A percentile compares a stretch with the other conserved stretches of the same genome.
phyloP scores from a whole-genome alignment of 2,113 vertebrate genomes.

The Sminthopsis crassicaudata region DNA sequence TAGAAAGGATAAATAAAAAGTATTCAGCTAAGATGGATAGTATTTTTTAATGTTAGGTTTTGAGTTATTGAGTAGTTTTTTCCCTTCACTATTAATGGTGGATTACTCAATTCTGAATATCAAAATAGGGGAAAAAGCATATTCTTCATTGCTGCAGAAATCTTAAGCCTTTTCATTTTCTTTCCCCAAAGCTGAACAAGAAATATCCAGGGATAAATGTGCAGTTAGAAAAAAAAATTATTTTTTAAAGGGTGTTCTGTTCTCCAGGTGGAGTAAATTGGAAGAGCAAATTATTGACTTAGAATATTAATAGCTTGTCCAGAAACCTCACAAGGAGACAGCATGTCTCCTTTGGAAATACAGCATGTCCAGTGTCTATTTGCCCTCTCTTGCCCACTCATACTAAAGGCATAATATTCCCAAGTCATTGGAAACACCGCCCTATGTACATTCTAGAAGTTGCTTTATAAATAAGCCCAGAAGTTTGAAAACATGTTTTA shows the following conservation, averaged over 20 bases:
- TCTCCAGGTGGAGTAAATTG: conserved; percentile 58
- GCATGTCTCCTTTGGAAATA: conserved; percentile 52
- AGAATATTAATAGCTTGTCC: conserved; percentile 55
- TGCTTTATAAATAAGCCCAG: conserved; percentile 67
- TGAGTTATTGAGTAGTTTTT: conserved; percentile 35
- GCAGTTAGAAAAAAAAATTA: conserved; percentile 36
- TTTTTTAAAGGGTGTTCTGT: conserved; percentile 64
- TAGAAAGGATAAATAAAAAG: conserved; percentile 16
- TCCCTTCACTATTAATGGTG: conserved; percentile 32
- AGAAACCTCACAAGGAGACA: conserved; percentile 67
- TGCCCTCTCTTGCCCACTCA: conserved; percentile 21
- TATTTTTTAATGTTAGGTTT: conserved; percentile 30
- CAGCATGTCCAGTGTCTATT: conserved; percentile 55
- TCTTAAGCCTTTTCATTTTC: conserved; percentile 54
- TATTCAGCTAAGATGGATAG: conserved; percentile 21
- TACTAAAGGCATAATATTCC: not conserved
- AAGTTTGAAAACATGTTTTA: conserved; percentile 44
- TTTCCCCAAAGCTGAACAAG: conserved; percentile 47
- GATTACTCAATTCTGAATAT: conserved; percentile 50
- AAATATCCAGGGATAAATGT: conserved; percentile 57
- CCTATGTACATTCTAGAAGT: conserved; percentile 63
- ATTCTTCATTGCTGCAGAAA: conserved; percentile 54
- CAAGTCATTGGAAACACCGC: conserved; percentile 1
- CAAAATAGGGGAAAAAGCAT: conserved; percentile 29
- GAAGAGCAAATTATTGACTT: conserved; percentile 61